Evolutionary conservation across 2,797 vertebrate genomes (phyloP), one percentile per base, ranked within the genome.

Genomic region (Glyptemys insculpta): DNA sequence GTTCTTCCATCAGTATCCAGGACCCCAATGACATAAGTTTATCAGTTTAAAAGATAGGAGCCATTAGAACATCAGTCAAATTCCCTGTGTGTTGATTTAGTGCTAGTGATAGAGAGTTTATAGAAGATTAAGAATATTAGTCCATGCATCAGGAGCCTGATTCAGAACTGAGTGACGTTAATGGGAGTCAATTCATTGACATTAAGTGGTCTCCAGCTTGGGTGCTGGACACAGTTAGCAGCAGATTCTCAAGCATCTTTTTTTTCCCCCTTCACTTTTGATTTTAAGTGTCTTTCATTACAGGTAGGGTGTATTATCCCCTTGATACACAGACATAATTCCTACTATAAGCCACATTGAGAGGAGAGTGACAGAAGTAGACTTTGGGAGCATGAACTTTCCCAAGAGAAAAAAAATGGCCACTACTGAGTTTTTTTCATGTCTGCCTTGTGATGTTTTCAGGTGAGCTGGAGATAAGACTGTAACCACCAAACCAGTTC

Each of bases 61-160:
- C 41, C 29, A 16, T 31, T 68, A 11, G 92, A 83, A 34, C 34
- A 68, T 83, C 65, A 6, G 1, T 83, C 49, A 12, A 47, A 8
- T 88, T 89, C 94, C n/a, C 79, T 92, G 65, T 86, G 44, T 6
- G 3, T 14, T 83, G 16, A 34, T 3, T 31, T 80, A 90, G 19
- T 62, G 86, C 53, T 74, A 52, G 47, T 56, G 49, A 8, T 74
- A 85, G 87, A 85, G 18, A 53, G 78, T 92, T 62, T 91, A 50
- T 62, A 90, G 86, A 88, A 95, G 95, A 56, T 49, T 85, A 85
- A 84, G 83, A 80, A 12, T 90, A 47, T 81, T 90, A 88, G 47
- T 68, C 78, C 91, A 68, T 57, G 25, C 78, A 85, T 88, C 27
- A 29, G 72, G 86, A 84, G 62, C 62, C 59, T 65, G 34, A 34